Evolutionary conservation across 2,113 vertebrate genomes (phyloP).

Genomic region (Apeltes quadracus): DNA sequence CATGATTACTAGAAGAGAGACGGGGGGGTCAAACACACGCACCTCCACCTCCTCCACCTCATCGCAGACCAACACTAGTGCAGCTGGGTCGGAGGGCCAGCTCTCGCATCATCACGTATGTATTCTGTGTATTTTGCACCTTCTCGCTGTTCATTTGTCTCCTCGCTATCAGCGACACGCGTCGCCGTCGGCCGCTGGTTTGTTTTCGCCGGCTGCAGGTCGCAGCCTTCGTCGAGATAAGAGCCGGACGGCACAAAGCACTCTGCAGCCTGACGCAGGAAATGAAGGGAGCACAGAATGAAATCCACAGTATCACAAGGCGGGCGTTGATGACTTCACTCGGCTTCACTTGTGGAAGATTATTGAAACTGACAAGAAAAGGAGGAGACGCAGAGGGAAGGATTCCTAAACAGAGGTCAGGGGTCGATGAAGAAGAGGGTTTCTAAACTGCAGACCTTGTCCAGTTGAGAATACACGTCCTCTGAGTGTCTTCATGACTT

Average conservation of each 20-base stretch:
- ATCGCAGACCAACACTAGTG: neutral
- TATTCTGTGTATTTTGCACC: too few species aligned
- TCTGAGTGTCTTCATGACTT: neutral
- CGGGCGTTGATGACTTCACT: neutral
- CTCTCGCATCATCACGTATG: too few species aligned
- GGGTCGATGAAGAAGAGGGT: neutral
- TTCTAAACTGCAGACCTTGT: neutral
- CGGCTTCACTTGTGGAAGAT: neutral
- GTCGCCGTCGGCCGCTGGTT: neutral
- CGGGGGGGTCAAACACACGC: conserved; percentile 3
- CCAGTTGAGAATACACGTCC: neutral
- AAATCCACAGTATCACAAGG: neutral
- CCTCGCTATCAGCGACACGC: neutral
- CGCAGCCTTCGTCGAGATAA: conserved; percentile 29
- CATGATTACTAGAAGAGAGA: conserved; percentile 37
- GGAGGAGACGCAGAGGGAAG: neutral
- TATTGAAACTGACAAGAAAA: neutral
- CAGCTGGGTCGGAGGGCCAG: too few species aligned
- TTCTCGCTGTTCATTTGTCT: neutral
- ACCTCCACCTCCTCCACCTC: too few species aligned
- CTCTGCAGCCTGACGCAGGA: conserved; percentile 43
- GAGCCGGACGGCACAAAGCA: neutral
- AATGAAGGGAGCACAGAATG: conserved; percentile 29
- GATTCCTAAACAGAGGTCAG: neutral
- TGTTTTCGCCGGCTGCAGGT: conserved; percentile 6